Percentiles rank a stretch among this genome's conserved stretches.
These are phyloP conservation scores for Harpalus rubripes DNA, from an alignment of 2,888 invertebrate genomes.

Conservation along the genomic window DNA sequence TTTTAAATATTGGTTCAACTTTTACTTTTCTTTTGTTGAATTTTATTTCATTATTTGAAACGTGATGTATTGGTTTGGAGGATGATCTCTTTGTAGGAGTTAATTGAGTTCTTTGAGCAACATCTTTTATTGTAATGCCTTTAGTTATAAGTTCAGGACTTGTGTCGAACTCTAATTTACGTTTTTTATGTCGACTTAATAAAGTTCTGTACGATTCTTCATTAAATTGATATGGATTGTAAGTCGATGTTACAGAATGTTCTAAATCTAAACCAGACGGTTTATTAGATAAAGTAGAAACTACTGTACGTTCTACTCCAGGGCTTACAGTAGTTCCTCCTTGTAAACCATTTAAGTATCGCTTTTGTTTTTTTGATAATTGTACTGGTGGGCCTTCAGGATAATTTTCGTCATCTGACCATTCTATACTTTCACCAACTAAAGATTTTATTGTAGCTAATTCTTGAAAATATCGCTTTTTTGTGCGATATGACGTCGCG, in stretches of 20 bases:
- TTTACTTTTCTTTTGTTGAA: slow-evolving; percentile 70
- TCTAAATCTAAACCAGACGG: slow-evolving; percentile 76
- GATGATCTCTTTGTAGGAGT: slow-evolving; percentile 75
- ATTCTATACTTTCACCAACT: slow-evolving; percentile 82
- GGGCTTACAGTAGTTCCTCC: slow-evolving; percentile 72
- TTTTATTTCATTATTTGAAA: slow-evolving; percentile 71
- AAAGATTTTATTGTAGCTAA: slow-evolving; percentile 85
- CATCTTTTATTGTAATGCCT: slow-evolving; percentile 87
- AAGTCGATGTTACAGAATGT: slow-evolving; percentile 75
- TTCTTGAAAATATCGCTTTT: slow-evolving; percentile 82
- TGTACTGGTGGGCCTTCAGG: slow-evolving; percentile 84
- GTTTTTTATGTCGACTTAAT: slow-evolving; percentile 84
- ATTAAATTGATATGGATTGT: slow-evolving; percentile 78
- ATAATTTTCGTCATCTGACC: slow-evolving; percentile 89
- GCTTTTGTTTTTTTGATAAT: slow-evolving; percentile 81
- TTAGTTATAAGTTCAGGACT: slow-evolving; percentile 88
- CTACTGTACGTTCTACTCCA: slow-evolving; percentile 75
- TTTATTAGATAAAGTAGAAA: slow-evolving; percentile 77
- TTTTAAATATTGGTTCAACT: slow-evolving; percentile 64
- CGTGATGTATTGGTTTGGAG: slow-evolving; percentile 63
- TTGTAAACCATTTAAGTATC: slow-evolving; percentile 78
- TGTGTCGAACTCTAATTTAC: slow-evolving; percentile 85
- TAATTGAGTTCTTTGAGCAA: slow-evolving; percentile 78
- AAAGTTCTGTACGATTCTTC: slow-evolving; percentile 86
- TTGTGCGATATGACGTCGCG: slow-evolving; percentile 76